Evolutionary conservation across 2,888 invertebrate genomes (phyloP).

Genomic region (Phytoseiulus persimilis): DNA sequence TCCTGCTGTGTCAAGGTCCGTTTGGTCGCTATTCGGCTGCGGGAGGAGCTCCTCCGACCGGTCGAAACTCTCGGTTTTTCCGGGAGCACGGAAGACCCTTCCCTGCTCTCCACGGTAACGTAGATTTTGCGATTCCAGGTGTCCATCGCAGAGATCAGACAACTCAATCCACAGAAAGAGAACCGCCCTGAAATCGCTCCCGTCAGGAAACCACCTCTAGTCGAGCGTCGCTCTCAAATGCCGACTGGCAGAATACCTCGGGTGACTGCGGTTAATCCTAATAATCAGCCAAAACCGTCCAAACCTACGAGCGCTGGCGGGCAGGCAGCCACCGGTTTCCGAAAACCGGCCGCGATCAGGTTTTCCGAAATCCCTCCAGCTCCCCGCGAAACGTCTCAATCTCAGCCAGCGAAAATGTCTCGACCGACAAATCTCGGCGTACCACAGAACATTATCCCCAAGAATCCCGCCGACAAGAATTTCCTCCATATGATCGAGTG

Average conservation of each 20-base stretch:
- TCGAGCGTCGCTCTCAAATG: conserved; percentile 10
- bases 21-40: too few species aligned
- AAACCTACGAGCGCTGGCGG: neutral
- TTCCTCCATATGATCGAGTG: conserved; percentile 29
- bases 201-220: neutral
- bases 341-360: neutral
- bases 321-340: neutral
- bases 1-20: too few species aligned
- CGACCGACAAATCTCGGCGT: neutral
- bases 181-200: neutral
- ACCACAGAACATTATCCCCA: neutral
- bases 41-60: too few species aligned
- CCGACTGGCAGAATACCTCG: conserved; percentile 8
- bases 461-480: neutral
- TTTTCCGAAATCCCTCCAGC: neutral
- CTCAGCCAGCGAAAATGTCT: conserved; percentile 9
- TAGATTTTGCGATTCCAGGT: neutral
- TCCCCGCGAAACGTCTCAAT: neutral
- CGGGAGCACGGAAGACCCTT: too few species aligned
- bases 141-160: neutral
- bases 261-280: neutral
- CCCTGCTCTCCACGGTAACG: neutral
- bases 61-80: too few species aligned
- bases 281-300: neutral
- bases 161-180: conserved; percentile 21